Evolutionary conservation across 2,888 invertebrate species (phyloP).

Genomic region (Lasioglossum villosulum): DNA sequence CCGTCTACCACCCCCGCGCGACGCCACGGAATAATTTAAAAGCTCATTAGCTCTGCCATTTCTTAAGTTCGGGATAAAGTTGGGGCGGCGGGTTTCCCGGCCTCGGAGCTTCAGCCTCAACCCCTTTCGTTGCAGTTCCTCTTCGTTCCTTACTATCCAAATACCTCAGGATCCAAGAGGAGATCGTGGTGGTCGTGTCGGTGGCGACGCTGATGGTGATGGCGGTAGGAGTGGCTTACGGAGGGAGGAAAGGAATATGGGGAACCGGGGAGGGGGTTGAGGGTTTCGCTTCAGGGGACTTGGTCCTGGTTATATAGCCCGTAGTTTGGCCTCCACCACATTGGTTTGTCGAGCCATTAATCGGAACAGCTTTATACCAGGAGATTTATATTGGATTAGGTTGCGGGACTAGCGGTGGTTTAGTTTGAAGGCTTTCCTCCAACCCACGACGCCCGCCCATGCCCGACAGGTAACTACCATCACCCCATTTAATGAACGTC

Average conservation of each 20-base stretch:
- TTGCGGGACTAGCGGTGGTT: slow-evolving; percentile 76
- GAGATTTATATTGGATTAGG: slow-evolving; percentile 82
- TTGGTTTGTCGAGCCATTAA: slow-evolving; percentile 82
- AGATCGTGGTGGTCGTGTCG: slow-evolving; percentile 71
- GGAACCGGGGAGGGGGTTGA: slow-evolving; percentile 26
- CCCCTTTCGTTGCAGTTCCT: slow-evolving; percentile 46
- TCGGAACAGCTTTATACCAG: slow-evolving; percentile 82
- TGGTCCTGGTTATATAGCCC: slow-evolving; percentile 69
- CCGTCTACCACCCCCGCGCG: slow-evolving; percentile 45
- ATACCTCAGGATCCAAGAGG: slow-evolving; percentile 58
- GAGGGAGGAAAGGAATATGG: slow-evolving; percentile 63
- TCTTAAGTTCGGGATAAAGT: slow-evolving; percentile 80
- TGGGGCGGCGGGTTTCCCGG: slow-evolving; percentile 60
- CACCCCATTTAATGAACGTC: slow-evolving; percentile 71
- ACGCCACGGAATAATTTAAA: slow-evolving; percentile 80
- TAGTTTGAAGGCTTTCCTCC: slow-evolving; percentile 74
- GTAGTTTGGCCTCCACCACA: slow-evolving; percentile 78
- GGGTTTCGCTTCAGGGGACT: slow-evolving; percentile 69
- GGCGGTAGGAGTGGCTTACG: slow-evolving; percentile 72
- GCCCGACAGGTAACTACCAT: slow-evolving; percentile 66
- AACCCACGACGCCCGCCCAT: not conserved
- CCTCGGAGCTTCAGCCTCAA: not conserved
- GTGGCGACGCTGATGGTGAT: slow-evolving; percentile 72
- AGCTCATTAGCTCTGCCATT: slow-evolving; percentile 82
- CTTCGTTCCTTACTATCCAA: slow-evolving; percentile 56